These are phyloP conservation scores for Miichthys miiuy DNA, from an alignment of 2,797 vertebrate species.

Conservation along the genomic window DNA sequence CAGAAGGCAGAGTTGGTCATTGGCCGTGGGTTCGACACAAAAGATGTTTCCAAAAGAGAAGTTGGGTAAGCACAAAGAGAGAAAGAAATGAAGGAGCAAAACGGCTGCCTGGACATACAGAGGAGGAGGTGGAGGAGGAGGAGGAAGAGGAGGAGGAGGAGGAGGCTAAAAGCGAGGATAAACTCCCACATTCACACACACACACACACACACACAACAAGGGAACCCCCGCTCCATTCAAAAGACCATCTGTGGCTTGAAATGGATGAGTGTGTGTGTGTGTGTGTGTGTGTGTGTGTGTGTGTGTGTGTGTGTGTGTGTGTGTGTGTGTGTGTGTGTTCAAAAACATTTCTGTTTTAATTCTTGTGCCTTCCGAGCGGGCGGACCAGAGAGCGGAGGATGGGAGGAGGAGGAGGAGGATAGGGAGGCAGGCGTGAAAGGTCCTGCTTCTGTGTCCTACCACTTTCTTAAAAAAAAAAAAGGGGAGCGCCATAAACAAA, in stretches of 20 bases:
- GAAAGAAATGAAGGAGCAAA: conserved; percentile 83
- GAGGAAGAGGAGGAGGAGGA: conserved; percentile 59
- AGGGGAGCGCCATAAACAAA: conserved; percentile 78
- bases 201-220: conserved; percentile 70
- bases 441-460: conserved; percentile 72
- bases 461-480: conserved; percentile 71
- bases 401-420: conserved; percentile 32
- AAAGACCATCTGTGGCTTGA: conserved; percentile 89
- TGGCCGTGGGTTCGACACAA: conserved; percentile 76
- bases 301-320: conserved; percentile 41
- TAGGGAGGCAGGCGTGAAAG: conserved; percentile 63
- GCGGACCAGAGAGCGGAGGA: conserved; percentile 68
- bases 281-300: conserved; percentile 38
- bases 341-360: conserved; percentile 78
- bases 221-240: conserved; percentile 82
- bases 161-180: conserved; percentile 70
- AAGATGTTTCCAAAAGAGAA: conserved; percentile 80
- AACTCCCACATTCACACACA: conserved; percentile 80
- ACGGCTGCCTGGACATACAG: conserved; percentile 79
- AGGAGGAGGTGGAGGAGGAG: conserved; percentile 63
- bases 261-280: conserved; percentile 84
- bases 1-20: conserved; percentile 79
- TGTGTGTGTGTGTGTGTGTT: conserved; percentile 35
- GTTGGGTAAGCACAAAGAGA: conserved; percentile 82
- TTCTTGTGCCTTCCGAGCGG: conserved; percentile 74